phyloP scores from a whole-genome alignment of 1,140 invertebrate genomes.

The Drosophila littoralis region DNA sequence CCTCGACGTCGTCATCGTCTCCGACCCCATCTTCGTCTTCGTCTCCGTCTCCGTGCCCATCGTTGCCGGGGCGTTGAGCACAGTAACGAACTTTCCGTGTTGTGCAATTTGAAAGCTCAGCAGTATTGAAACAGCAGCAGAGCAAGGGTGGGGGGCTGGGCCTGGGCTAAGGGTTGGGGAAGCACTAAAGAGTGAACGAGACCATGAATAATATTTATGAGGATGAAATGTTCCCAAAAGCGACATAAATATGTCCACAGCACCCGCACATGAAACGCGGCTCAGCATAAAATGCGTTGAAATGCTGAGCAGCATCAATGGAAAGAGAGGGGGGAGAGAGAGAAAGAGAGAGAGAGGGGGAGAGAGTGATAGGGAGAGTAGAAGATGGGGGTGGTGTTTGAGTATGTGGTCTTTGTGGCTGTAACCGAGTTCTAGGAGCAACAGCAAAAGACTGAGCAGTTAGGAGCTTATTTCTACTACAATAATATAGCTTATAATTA shows the following conservation, averaged over 20 bases:
- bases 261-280: conserved; percentile 75
- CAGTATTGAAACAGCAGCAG: conserved; percentile 41
- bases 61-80: conserved; percentile 42
- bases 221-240: conserved; percentile 84
- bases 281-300: conserved; percentile 72
- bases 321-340: not conserved
- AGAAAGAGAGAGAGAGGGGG: not conserved
- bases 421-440: conserved; percentile 3
- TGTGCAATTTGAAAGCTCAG: conserved; percentile 72
- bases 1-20: conserved; percentile 22
- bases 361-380: not conserved
- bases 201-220: conserved; percentile 84
- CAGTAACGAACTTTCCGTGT: conserved; percentile 70
- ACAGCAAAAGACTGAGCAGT: not conserved
- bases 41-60: not conserved
- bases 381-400: not conserved
- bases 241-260: conserved; percentile 84
- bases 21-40: not conserved
- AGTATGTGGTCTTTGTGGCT: not conserved
- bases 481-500: not conserved
- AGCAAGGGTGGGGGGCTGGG: conserved; percentile 2
- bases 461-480: conserved; percentile 2
- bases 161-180: conserved; percentile 3
- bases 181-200: conserved; percentile 67
- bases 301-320: conserved; percentile 39